These are phyloP conservation scores for Ptilorrhoa leucosticta DNA, from an alignment of 2,113 vertebrate species.

Conservation along the genomic window DNA sequence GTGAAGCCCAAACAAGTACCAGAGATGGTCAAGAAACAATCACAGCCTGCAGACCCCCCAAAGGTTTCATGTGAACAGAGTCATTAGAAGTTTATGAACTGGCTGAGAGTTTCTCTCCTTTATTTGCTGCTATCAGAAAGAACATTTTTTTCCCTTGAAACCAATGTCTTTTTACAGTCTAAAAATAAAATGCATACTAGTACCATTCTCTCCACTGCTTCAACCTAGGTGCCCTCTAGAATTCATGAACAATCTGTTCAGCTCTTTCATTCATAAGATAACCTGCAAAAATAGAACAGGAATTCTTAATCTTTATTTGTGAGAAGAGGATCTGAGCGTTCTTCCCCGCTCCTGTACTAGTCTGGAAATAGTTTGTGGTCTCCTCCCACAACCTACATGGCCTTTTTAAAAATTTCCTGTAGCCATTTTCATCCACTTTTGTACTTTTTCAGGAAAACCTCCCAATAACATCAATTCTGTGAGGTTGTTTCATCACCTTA, in stretches of 20 bases:
- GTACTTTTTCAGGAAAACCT: neutral
- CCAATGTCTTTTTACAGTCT: constrained; percentile 71
- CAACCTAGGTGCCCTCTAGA: constrained; percentile 50
- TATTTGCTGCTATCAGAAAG: constrained; percentile 70
- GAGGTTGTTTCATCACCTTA: neutral
- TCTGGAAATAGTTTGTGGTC: neutral
- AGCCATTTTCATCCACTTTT: neutral
- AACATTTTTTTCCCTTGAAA: constrained; percentile 61
- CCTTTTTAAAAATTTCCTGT: neutral
- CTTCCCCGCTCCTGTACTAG: neutral
- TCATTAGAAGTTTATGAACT: neutral
- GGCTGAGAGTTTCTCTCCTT: constrained; percentile 38
- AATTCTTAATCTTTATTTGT: constrained; percentile 12
- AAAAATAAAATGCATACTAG: constrained; percentile 77
- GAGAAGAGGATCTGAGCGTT: neutral
- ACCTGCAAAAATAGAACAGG: constrained; percentile 44
- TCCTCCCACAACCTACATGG: neutral
- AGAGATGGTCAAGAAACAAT: neutral
- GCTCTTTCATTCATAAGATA: constrained; percentile 50
- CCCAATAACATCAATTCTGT: neutral
- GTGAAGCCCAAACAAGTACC: neutral
- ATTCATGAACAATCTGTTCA: constrained; percentile 41
- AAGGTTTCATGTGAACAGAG: neutral
- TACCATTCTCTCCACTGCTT: constrained; percentile 47
- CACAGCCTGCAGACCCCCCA: neutral